Conservation (phyloP, 2,888 invertebrate species). For the Drosophila setosimentum region DNA sequence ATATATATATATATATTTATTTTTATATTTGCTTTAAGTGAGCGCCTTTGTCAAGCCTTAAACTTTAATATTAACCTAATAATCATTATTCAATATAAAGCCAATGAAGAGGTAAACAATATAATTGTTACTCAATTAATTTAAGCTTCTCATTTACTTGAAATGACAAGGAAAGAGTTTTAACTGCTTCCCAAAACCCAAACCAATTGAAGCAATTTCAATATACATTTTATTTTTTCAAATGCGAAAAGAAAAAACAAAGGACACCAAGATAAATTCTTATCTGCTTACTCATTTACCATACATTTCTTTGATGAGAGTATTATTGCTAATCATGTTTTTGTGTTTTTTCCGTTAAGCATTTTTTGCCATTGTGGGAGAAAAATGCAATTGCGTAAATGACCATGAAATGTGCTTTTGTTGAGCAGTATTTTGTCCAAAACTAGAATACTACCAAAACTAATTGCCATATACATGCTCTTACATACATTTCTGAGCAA, state of each 20-base stretch:
- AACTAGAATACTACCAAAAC: constrained; percentile 8
- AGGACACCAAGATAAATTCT: constrained; percentile 16
- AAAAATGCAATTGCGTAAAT: constrained; percentile 61
- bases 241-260: background rate
- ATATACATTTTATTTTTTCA: constrained; percentile 13
- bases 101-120: constrained; percentile 46
- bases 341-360: constrained; percentile 26
- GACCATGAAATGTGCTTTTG: constrained; percentile 72
- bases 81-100: constrained; percentile 18
- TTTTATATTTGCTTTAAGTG: constrained; percentile 21
- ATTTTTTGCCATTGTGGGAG: constrained; percentile 19
- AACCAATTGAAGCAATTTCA: constrained; percentile 2
- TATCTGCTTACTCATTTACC: constrained; percentile 31
- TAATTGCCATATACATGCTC: constrained; percentile 10
- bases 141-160: constrained; percentile 31
- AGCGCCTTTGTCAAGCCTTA: constrained; percentile 49
- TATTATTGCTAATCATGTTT: constrained; percentile 24
- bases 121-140: constrained; percentile 36
- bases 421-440: constrained; percentile 27
- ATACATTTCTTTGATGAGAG: constrained; percentile 17
- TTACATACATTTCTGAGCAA: constrained; percentile 7
- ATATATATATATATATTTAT: background rate
- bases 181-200: background rate
- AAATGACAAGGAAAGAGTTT: constrained; percentile 10
- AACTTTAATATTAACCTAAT: constrained; percentile 24